These are phyloP conservation scores for Phrixothrix hirtus DNA, from an alignment of 2,888 invertebrate genomes.

Conservation along the genomic window DNA sequence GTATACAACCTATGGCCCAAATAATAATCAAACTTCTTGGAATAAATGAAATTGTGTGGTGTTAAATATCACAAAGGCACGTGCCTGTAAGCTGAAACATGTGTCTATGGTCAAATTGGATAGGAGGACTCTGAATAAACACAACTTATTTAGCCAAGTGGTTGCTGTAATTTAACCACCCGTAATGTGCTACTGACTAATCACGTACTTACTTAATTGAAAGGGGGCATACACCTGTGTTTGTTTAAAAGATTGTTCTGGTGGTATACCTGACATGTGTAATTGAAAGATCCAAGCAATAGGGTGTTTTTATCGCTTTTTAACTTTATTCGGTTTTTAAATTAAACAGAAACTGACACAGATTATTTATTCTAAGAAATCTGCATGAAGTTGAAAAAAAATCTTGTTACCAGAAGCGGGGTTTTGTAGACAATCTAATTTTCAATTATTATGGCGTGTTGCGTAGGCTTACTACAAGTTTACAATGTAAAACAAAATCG, in stretches of 20 bases:
- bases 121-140: conserved; percentile 39
- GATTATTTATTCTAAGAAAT: too few species aligned
- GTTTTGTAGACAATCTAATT: too few species aligned
- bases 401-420: too few species aligned
- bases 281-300: not conserved
- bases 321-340: too few species aligned
- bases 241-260: conserved; percentile 23
- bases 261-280: not conserved
- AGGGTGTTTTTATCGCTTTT: too few species aligned
- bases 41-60: conserved; percentile 38
- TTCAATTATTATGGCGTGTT: too few species aligned
- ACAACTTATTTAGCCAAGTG: conserved; percentile 44
- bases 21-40: too few species aligned
- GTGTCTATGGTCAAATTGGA: conserved; percentile 27
- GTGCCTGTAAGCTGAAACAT: conserved; percentile 40
- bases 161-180: conserved; percentile 31
- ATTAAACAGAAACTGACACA: too few species aligned
- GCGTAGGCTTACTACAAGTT: too few species aligned
- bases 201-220: conserved; percentile 15
- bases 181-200: conserved; percentile 21
- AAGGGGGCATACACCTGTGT: conserved; percentile 26
- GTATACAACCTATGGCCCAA: too few species aligned
- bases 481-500: too few species aligned
- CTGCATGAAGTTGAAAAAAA: conserved; percentile 3
- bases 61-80: conserved; percentile 48